A percentile compares a stretch with the other conserved stretches of the same genome.
These are phyloP conservation scores for Microcebus jonahi DNA, from an alignment of 2,113 vertebrate species.

Conservation along the genomic window DNA sequence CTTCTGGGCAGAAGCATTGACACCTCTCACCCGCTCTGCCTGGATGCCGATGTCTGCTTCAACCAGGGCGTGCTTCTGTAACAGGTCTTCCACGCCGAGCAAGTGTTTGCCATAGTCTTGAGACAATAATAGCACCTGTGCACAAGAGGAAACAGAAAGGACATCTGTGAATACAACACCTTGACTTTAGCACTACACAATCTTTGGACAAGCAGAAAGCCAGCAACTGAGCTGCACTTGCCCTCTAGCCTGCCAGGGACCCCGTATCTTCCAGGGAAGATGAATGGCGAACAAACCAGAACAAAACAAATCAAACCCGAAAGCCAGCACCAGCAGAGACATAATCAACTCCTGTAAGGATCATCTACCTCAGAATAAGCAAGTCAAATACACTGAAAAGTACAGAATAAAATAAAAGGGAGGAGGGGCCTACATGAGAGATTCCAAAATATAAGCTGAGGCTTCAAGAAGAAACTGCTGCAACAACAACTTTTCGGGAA, in stretches of 20 bases:
- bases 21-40: slow-evolving; percentile 93
- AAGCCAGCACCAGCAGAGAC: not conserved
- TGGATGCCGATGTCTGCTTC: slow-evolving; percentile 97
- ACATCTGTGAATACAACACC: not conserved
- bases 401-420: rapidly evolving
- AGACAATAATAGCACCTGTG: slow-evolving; percentile 94
- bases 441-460: not conserved
- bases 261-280: not conserved
- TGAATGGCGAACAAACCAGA: not conserved
- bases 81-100: slow-evolving; percentile 95
- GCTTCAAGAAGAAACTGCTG: not conserved
- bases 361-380: not conserved
- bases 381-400: not conserved
- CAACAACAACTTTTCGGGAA: not conserved
- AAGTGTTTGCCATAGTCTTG: slow-evolving; percentile 98
- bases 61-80: slow-evolving; percentile 96
- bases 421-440: not conserved
- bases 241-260: not conserved
- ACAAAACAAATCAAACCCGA: not conserved
- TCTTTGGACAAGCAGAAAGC: not conserved
- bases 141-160: slow-evolving; percentile 19
- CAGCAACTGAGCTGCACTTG: not conserved
- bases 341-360: not conserved
- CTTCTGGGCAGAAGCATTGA: slow-evolving; percentile 93
- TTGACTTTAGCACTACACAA: not conserved